Conservation (phyloP, 2,888 invertebrate genomes). For the Pilophorus perplexus region DNA sequence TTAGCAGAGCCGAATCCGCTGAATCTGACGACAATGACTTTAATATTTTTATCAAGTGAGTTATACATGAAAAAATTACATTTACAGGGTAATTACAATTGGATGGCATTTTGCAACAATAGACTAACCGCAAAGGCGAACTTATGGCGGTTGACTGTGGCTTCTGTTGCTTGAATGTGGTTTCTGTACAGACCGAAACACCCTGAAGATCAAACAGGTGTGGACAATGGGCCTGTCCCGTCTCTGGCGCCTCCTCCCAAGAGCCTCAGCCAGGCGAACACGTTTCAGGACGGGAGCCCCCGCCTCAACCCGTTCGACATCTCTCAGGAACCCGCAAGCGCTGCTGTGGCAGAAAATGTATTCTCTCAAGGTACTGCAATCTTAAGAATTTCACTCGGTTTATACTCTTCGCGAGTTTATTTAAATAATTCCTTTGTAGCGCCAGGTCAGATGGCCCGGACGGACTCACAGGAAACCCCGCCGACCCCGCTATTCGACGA, state of each 20-base stretch:
- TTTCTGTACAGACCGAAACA: constrained; percentile 61
- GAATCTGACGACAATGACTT: constrained; percentile 80
- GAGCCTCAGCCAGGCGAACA: constrained; percentile 55
- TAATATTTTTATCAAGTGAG: constrained; percentile 73
- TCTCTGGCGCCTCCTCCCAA: constrained; percentile 72
- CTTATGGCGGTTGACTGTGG: too few species aligned
- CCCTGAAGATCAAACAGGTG: constrained; percentile 51
- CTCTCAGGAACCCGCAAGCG: constrained; percentile 49
- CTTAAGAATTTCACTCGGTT: neutral
- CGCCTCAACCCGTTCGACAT: constrained; percentile 78
- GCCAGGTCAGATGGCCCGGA: constrained; percentile 50
- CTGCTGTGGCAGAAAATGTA: constrained; percentile 50
- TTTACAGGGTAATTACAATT: too few species aligned
- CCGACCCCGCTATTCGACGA: constrained; percentile 93
- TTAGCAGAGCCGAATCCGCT: constrained; percentile 56
- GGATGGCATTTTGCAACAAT: too few species aligned
- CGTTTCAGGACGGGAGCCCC: constrained; percentile 62
- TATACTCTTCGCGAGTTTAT: too few species aligned
- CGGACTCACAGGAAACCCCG: constrained; percentile 72
- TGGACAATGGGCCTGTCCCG: constrained; percentile 56
- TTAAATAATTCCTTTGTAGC: too few species aligned
- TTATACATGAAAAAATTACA: too few species aligned
- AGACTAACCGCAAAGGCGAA: too few species aligned
- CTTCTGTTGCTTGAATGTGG: too few species aligned
- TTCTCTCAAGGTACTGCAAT: constrained; percentile 48